Conservation (phyloP, 2,113 vertebrate genomes). For the Charina bottae region DNA sequence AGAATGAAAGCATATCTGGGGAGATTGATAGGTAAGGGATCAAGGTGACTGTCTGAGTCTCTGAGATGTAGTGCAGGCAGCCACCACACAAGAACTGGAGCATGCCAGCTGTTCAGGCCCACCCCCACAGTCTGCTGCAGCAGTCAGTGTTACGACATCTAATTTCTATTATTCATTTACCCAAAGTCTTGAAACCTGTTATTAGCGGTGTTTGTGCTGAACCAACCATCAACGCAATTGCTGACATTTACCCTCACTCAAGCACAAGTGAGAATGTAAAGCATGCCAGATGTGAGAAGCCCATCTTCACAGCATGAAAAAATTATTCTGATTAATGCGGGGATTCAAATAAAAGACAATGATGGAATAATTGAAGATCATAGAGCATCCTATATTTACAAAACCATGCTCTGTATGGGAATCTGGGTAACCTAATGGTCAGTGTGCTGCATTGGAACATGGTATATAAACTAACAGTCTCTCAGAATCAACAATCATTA, state of each 20-base stretch:
- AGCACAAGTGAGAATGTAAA: neutral
- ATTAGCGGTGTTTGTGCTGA: conserved; percentile 42
- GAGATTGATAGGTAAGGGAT: neutral
- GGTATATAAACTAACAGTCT: neutral
- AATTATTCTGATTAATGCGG: neutral
- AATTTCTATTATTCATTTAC: conserved; percentile 50
- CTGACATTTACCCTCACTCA: conserved; percentile 9
- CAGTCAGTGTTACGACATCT: fast-evolving
- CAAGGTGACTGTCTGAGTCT: conserved; percentile 37
- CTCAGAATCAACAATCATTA: neutral
- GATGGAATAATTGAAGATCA: neutral
- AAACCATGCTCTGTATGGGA: neutral
- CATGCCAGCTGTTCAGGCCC: conserved; percentile 60
- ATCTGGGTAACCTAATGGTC: neutral
- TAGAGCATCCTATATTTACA: neutral
- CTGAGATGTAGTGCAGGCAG: conserved; percentile 37
- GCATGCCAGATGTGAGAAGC: neutral
- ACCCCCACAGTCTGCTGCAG: conserved; percentile 66
- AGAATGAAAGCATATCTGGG: neutral
- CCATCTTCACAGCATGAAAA: neutral
- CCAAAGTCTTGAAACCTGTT: conserved; percentile 38
- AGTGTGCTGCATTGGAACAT: neutral
- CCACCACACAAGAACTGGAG: conserved; percentile 45
- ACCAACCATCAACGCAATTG: fast-evolving
- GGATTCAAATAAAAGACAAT: neutral